Percentiles rank a stretch among this genome's conserved stretches.
phyloP scores from a whole-genome alignment of 1,140 invertebrate genomes.

The Anastrepha ludens region DNA sequence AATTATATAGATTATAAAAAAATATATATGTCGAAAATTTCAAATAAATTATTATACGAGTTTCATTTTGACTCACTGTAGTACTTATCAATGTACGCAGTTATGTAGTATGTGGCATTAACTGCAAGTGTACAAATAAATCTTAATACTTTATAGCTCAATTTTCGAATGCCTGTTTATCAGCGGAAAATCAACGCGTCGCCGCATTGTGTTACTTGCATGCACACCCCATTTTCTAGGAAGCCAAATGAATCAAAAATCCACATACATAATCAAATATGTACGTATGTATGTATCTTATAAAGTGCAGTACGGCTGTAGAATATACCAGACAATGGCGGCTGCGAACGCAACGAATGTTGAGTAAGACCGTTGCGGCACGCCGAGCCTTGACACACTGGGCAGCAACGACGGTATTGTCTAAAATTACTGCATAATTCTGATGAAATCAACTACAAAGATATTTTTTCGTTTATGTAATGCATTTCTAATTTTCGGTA shows the following conservation, averaged over 20 bases:
- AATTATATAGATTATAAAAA: too few species aligned
- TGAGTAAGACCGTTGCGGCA: background rate
- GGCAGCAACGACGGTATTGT: background rate
- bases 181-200: constrained; percentile 27
- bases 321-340: background rate
- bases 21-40: too few species aligned
- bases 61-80: too few species aligned
- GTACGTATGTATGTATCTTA: background rate
- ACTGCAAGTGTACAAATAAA: background rate
- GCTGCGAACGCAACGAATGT: background rate
- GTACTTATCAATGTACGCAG: background rate
- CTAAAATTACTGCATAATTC: constrained; percentile 46
- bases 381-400: constrained; percentile 23
- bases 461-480: constrained; percentile 22
- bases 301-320: background rate
- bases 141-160: background rate
- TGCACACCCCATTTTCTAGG: background rate
- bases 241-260: background rate
- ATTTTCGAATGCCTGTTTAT: background rate
- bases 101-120: background rate
- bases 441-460: background rate
- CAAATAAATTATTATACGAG: too few species aligned
- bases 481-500: background rate
- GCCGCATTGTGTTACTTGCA: background rate
- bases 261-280: background rate